A percentile compares a stretch with the other conserved stretches of the same genome.
Evolutionary conservation across 1,140 invertebrate species (phyloP).

Genomic region (Sinella curviseta): DNA sequence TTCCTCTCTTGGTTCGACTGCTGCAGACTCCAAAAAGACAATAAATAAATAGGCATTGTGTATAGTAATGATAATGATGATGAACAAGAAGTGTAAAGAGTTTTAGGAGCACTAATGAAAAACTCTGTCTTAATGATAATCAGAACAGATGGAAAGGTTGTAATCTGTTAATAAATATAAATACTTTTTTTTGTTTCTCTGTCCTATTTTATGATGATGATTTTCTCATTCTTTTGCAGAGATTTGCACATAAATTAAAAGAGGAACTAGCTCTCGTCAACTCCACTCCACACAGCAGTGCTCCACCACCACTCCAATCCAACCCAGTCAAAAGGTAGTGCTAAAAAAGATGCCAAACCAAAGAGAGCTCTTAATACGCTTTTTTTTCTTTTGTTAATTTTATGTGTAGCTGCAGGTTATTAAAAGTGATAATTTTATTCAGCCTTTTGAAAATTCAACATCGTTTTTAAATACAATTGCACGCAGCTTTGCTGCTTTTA

Average conservation of each 20-base stretch:
- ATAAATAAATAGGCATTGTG: background rate
- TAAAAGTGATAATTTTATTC: slow-evolving; percentile 24
- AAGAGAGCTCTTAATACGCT: no score
- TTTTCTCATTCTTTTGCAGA: background rate
- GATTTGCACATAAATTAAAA: slow-evolving; percentile 13
- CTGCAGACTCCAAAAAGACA: background rate
- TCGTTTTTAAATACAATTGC: background rate
- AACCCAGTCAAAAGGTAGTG: background rate
- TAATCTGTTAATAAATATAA: slow-evolving; percentile 20
- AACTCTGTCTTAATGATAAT: slow-evolving; percentile 7
- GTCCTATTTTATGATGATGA: background rate
- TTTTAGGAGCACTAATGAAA: background rate
- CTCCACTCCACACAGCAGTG: background rate
- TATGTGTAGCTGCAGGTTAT: slow-evolving; percentile 18
- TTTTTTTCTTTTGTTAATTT: slow-evolving; percentile 20
- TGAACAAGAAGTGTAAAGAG: background rate
- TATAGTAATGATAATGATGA: background rate
- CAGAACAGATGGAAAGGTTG: slow-evolving; percentile 7
- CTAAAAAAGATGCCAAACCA: no score
- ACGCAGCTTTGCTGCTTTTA: no score
- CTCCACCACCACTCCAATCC: background rate
- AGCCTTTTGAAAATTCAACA: background rate
- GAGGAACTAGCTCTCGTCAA: background rate
- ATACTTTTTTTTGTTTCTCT: background rate
- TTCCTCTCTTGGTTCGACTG: background rate